A percentile compares a stretch with the other conserved stretches of the same genome.
Conservation (phyloP, 2,797 vertebrate species). For the Acanthiza pusilla region DNA sequence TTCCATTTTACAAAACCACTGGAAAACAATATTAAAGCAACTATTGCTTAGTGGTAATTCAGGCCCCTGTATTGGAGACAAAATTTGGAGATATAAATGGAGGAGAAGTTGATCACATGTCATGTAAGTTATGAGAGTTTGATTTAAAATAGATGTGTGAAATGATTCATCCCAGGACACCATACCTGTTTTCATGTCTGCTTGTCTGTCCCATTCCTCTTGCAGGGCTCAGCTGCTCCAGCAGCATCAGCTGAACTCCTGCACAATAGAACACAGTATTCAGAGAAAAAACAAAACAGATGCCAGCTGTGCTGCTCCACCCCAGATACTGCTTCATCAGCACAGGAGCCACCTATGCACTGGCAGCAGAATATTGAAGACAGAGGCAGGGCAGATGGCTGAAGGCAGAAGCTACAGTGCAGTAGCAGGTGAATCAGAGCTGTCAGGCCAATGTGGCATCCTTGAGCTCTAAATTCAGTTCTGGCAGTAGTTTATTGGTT, state of each 20-base stretch:
- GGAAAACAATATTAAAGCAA: not conserved
- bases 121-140: not conserved
- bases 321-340: not conserved
- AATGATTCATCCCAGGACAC: not conserved
- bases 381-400: not conserved
- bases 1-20: not conserved
- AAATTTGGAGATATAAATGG: not conserved
- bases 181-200: not conserved
- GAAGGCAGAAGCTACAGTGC: not conserved
- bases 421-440: not conserved
- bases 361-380: not conserved
- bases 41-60: not conserved
- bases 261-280: not conserved
- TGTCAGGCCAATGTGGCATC: not conserved
- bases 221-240: not conserved
- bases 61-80: not conserved
- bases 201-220: not conserved
- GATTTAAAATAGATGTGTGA: not conserved
- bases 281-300: not conserved
- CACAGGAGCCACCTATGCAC: not conserved
- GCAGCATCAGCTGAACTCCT: not conserved
- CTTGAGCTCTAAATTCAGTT: not conserved
- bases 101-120: not conserved
- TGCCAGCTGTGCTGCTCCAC: not conserved
- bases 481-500: not conserved